Evolutionary conservation across 2,113 vertebrate genomes (phyloP), one percentile per base, ranked within the genome.

Genomic region (Rhinopomastus cyanomelas): DNA sequence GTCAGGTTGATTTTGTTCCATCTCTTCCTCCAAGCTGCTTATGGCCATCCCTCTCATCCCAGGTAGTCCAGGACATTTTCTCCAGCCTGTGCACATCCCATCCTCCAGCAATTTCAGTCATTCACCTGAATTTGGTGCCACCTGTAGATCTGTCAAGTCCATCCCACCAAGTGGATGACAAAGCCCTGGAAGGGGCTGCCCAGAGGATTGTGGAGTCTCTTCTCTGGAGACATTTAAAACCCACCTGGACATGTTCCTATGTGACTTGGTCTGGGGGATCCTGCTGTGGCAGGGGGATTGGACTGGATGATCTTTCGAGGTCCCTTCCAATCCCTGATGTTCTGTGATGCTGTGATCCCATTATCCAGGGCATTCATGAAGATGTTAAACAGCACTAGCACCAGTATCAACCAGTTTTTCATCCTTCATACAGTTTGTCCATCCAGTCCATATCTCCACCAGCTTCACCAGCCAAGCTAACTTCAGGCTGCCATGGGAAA

Each of bases 401-500:
- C n/a, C 49, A 25, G 17, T 7, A 73, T 4, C 52, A 44, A 29
- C 36, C 30, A 4, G 27, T 29, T 68, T 39, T 53, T 32, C 55
- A 51, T 16, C 57, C 37, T 26, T 20, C 8, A 1, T 1, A 2
- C 5, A 29, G 17, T 42, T 68, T 37, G 20, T 3, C 36, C 57
- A 5, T 30, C 37, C 37, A 16, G 21, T 48, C 61, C 37, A 6
- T n/a, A 5, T 18, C 11, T 18, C 37, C 26, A n/a, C 18, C 18
- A 37, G 48, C 20, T 71, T 13, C 75, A 66, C 37, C 32, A 37
- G 39, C 39, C 39, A 42, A 42, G 39, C 15, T 42, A 42, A 11
- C 39, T 42, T 5, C 1, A 39, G 30, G 51, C 3, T 68, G 34
- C 12, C 1, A 1, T 6, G 30, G 48, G 8, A 57, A 1, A 17